Conservation (phyloP, 2,797 vertebrate genomes). For the Anguilla pacifica region DNA sequence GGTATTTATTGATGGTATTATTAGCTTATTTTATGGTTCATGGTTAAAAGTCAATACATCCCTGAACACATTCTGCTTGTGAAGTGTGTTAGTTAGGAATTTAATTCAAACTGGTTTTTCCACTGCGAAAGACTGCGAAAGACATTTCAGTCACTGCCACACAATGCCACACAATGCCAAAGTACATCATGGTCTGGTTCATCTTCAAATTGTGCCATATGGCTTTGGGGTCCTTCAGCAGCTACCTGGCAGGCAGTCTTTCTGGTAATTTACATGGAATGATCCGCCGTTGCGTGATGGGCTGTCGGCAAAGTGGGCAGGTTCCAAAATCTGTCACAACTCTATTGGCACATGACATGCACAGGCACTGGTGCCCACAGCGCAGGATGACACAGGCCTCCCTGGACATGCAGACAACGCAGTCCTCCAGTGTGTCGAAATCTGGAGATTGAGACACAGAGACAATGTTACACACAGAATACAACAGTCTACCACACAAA, state of each 20-base stretch:
- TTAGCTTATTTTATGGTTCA: neutral
- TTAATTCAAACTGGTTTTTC: neutral
- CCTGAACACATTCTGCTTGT: neutral
- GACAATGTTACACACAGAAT: neutral
- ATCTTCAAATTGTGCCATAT: neutral
- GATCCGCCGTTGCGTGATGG: slow-evolving; percentile 4
- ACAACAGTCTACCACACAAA: neutral
- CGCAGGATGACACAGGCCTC: slow-evolving; percentile 53
- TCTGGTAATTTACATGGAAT: neutral
- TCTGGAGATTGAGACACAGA: slow-evolving; percentile 37
- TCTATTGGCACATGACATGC: slow-evolving; percentile 54
- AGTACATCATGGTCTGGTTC: neutral
- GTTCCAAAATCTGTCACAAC: slow-evolving; percentile 57
- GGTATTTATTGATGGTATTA: neutral
- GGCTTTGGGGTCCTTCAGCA: neutral
- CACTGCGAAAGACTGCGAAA: neutral
- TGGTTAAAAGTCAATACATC: neutral
- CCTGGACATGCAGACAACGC: slow-evolving; percentile 65
- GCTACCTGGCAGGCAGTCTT: neutral
- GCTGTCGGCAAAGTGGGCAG: slow-evolving; percentile 75
- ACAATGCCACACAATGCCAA: neutral
- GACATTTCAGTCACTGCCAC: neutral
- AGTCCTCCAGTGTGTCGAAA: slow-evolving; percentile 31
- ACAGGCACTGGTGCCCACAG: slow-evolving; percentile 76
- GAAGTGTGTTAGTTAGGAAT: neutral